Evolutionary conservation across 2,888 invertebrate species (phyloP).

Genomic region (Andrena praecox): DNA sequence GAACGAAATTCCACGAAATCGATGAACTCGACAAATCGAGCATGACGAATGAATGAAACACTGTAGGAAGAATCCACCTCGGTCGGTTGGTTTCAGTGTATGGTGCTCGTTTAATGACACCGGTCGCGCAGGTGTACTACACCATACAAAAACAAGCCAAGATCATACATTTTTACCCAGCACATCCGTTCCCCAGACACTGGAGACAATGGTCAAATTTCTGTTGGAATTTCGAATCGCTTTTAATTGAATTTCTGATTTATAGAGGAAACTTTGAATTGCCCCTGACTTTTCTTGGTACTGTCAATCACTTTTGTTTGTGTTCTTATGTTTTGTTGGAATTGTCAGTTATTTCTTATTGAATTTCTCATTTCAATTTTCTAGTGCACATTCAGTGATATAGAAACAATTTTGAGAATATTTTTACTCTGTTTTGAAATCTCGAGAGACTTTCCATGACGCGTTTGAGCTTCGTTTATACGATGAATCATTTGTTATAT

Average conservation of each 20-base stretch:
- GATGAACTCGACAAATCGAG: constrained; percentile 52
- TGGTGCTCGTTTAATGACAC: constrained; percentile 28
- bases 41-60: constrained; percentile 46
- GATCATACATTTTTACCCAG: background rate
- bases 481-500: too few species aligned
- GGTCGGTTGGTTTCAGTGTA: constrained; percentile 7
- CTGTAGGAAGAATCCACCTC: constrained; percentile 20
- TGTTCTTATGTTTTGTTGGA: background rate
- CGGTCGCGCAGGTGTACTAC: background rate
- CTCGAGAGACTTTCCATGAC: too few species aligned
- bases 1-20: constrained; percentile 71
- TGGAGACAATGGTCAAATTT: background rate
- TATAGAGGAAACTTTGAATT: background rate
- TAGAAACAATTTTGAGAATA: too few species aligned
- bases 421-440: too few species aligned
- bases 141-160: background rate
- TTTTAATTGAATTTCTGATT: background rate
- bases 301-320: background rate
- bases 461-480: too few species aligned
- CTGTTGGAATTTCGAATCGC: background rate
- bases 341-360: background rate
- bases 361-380: background rate
- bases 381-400: too few species aligned
- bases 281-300: background rate
- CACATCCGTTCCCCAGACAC: background rate